Conservation (phyloP, 2,113 vertebrate genomes). For the Pluvialis apricaria region DNA sequence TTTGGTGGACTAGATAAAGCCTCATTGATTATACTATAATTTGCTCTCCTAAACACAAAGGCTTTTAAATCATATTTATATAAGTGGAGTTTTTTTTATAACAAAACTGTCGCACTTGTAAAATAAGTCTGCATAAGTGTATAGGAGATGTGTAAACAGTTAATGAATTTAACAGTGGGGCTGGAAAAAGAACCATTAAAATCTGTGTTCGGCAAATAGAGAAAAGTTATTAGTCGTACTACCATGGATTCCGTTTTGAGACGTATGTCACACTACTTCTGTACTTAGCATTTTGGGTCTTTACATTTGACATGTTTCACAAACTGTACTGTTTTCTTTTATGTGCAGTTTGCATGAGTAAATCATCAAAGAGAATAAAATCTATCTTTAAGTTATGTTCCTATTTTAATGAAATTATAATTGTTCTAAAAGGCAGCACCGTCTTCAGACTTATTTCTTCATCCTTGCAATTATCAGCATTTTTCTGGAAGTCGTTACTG, state of each 20-base stretch:
- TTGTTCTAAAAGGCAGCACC: constrained; percentile 58
- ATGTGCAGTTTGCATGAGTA: constrained; percentile 97
- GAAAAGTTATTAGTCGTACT: constrained; percentile 72
- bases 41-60: constrained; percentile 65
- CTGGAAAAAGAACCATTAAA: constrained; percentile 75
- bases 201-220: constrained; percentile 75
- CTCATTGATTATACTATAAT: constrained; percentile 44
- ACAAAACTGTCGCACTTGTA: constrained; percentile 77
- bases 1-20: constrained; percentile 65
- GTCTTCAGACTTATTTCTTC: constrained; percentile 53
- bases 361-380: constrained; percentile 96
- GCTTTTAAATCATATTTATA: constrained; percentile 75
- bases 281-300: constrained; percentile 78
- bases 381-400: constrained; percentile 86
- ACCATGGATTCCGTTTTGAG: constrained; percentile 74
- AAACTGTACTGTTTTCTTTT: constrained; percentile 85
- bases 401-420: constrained; percentile 73
- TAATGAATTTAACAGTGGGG: constrained; percentile 70
- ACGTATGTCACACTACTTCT: constrained; percentile 79
- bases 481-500: background rate
- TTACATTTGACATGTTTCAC: constrained; percentile 83
- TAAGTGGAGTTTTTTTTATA: constrained; percentile 71
- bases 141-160: constrained; percentile 76
- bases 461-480: background rate
- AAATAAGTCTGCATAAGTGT: constrained; percentile 77